Evolutionary conservation across 2,888 invertebrate genomes (phyloP), one percentile per base, ranked within the genome.

Genomic region (Ceramica pisi): DNA sequence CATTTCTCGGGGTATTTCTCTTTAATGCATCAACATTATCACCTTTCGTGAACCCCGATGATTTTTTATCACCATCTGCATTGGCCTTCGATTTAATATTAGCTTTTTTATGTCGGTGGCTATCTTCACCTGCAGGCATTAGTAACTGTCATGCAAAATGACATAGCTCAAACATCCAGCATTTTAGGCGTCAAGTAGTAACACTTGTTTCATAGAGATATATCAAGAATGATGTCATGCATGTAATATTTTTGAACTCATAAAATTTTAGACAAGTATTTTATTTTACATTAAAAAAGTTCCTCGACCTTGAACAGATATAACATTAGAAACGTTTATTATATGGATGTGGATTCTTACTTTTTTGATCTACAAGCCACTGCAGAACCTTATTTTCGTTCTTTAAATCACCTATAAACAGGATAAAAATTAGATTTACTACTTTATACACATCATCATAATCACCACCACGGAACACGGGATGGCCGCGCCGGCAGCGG

Each of bases 301-400:
- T 64, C 64, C 68, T 86, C 65, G 77, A 73, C 67, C 81, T 75
- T 86, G 75, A 79, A 82, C 65, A 84, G 64, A 84, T 79, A 74
- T 84, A 72, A 84, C 71, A 89, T 87, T 89, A 85, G 86, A 89
- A 88, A 89, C 87, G 83, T 89, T 90, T 92, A 90, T 88, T 90
- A 94, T 93, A 95, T 95, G 95, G 96, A 95, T 96, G 96, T 96
- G 96, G 96, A 96, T 97, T 97, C 98, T 98, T 98, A 98, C 98
- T 98, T 98, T 98, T 98, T 97, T 98, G 98, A 97, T 98, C 98
- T 97, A 98, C 97, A 96, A 99, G 98, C 98, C 98, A 99, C 97
- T 98, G 98, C 97, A 99, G 97, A 97, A 99, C 98, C 97, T 98
- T 98, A 96, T 98, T 98, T 97, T 98, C 98, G 95, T 98, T 98